Percentiles rank a stretch among this genome's conserved stretches.
Conservation (phyloP, 2,888 invertebrate species). For the Orthosia gothica region DNA sequence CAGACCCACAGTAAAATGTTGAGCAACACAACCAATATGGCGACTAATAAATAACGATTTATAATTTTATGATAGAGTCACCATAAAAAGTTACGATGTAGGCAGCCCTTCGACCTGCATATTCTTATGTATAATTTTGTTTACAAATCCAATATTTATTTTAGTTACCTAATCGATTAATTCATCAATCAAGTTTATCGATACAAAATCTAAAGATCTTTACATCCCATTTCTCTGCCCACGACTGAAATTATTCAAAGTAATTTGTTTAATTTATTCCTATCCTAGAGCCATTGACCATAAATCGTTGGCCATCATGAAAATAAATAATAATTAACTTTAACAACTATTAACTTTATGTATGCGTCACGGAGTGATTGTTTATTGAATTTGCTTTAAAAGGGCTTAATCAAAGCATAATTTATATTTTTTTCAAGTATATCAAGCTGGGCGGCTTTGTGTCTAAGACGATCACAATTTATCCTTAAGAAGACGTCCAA, state of each 20-base stretch:
- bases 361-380: slow-evolving; percentile 65
- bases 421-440: slow-evolving; percentile 44
- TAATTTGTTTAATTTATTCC: slow-evolving; percentile 63
- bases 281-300: slow-evolving; percentile 64
- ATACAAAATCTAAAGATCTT: slow-evolving; percentile 22
- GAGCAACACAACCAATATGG: slow-evolving; percentile 29
- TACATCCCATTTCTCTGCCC: slow-evolving; percentile 44
- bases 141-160: slow-evolving; percentile 37
- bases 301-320: slow-evolving; percentile 66
- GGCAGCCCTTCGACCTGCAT: slow-evolving; percentile 51
- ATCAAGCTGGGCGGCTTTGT: slow-evolving; percentile 27
- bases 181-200: slow-evolving; percentile 32
- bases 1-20: slow-evolving; percentile 1
- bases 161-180: slow-evolving; percentile 15
- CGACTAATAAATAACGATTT: slow-evolving; percentile 39
- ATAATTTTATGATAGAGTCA: slow-evolving; percentile 37
- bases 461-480: slow-evolving; percentile 34
- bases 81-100: slow-evolving; percentile 54
- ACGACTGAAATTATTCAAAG: slow-evolving; percentile 36
- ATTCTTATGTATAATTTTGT: slow-evolving; percentile 29
- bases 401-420: slow-evolving; percentile 43
- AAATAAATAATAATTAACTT: slow-evolving; percentile 68
- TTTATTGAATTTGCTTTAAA: slow-evolving; percentile 58
- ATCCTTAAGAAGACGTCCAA: slow-evolving; percentile 31
- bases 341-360: slow-evolving; percentile 58